A percentile compares a stretch with the other conserved stretches of the same genome.
These are phyloP conservation scores for Barnardius zonarius DNA, from an alignment of 2,113 vertebrate species.

Conservation along the genomic window DNA sequence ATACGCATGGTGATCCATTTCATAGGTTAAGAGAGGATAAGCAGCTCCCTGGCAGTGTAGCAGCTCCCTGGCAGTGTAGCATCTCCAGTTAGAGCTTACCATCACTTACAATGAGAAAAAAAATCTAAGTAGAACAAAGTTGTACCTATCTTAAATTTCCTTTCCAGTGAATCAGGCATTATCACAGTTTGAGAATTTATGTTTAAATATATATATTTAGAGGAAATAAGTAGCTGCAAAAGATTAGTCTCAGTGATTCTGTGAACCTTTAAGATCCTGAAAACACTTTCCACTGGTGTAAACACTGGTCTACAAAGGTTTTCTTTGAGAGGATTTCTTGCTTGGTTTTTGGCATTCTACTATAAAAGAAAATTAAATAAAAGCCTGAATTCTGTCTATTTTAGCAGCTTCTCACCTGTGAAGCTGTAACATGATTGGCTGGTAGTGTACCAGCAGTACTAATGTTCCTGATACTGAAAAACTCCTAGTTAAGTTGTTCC, in stretches of 20 bases:
- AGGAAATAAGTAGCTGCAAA: not conserved
- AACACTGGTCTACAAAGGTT: not conserved
- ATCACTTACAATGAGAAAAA: not conserved
- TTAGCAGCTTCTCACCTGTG: not conserved
- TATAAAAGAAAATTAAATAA: not conserved
- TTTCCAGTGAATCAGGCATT: not conserved
- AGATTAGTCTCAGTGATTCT: not conserved
- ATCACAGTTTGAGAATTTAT: not conserved
- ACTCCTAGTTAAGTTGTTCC: not conserved
- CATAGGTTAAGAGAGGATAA: not conserved
- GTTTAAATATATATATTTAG: not conserved
- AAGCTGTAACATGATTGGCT: not conserved
- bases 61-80: not conserved
- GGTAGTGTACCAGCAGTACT: not conserved
- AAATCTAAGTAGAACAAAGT: not conserved
- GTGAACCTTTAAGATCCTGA: not conserved
- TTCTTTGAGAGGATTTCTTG: not conserved
- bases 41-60: not conserved
- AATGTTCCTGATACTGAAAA: not conserved
- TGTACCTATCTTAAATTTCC: not conserved
- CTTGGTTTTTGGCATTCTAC: not conserved
- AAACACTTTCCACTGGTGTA: not conserved
- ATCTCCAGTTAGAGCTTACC: not conserved
- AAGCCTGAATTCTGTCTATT: not conserved
- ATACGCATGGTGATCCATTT: not conserved